Conservation (phyloP, 2,113 vertebrate species). For the Chinchilla lanigera region DNA sequence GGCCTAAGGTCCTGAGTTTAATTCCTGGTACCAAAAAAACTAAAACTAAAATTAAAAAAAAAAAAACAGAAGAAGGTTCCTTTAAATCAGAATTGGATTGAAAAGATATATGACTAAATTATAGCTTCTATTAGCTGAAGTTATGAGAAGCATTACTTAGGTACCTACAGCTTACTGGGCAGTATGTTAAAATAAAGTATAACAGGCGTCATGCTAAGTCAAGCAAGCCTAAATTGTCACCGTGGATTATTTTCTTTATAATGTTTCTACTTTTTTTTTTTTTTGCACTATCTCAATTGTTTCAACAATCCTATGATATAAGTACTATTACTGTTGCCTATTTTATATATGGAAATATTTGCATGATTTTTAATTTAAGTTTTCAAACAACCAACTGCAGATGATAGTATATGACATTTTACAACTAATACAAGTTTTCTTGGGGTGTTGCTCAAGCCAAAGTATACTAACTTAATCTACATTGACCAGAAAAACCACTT, state of each 20-base stretch:
- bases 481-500: not conserved
- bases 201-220: not conserved
- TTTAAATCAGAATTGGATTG: constrained; percentile 72
- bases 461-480: not conserved
- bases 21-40: too few species aligned
- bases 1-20: too few species aligned
- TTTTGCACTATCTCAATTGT: not conserved
- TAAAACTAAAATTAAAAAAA: too few species aligned
- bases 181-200: not conserved
- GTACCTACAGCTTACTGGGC: not conserved
- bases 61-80: not conserved
- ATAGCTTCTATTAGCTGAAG: constrained; percentile 50
- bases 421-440: not conserved
- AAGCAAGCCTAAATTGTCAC: constrained; percentile 14
- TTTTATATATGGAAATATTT: not conserved
- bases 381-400: constrained; percentile 12
- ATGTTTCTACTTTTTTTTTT: not conserved
- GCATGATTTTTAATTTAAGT: not conserved
- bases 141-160: not conserved
- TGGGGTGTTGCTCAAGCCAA: not conserved
- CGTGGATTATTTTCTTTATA: not conserved
- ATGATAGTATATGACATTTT: not conserved
- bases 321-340: not conserved
- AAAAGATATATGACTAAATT: constrained; percentile 76
- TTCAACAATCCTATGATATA: not conserved